Base-by-base conservation (phyloP, 2,888 invertebrate species). In the Drosophila percnosoma region DNA sequence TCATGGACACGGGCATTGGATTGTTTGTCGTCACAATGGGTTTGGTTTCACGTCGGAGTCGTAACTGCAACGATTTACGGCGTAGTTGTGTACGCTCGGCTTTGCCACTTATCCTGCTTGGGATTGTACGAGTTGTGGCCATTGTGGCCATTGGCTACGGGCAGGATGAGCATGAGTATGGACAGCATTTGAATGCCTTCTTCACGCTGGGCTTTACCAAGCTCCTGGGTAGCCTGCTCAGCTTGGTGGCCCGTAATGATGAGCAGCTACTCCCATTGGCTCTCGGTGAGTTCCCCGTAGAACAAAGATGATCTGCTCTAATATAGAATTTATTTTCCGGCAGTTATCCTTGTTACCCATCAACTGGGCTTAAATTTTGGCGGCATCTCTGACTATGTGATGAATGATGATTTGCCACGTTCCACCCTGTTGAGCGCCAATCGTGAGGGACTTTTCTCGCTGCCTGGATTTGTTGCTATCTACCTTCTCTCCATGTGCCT, bases 101-200 rank as follows among this genome's bases (percentile, higher is more conserved):
- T 0, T 91, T 92, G 60, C 92, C 93, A 0, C 93, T 94, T 55
- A 82, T 96, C 10, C 66, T 95, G 0, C 92, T 97, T 48, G 97
- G 97, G 0, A 72, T 95, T 1, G 94, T 93, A 0, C 94, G 97
- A 69, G 95, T 95, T 75, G 66, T 96, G 33, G 92, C 96, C 0
- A 95, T 94, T 1, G 94, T 95, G 87, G 92, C 95, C 34, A 93
- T 96, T 1, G 95, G 96, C 77, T 99, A 99, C 92, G 97, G 97
- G 64, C 96, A 97, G 87, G 97, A 98, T 92, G 95, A 97, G 0
- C 95, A 97, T 0, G 99, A 99, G 92, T 99, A 99, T 94, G 99
- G 99, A 0, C 94, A 96, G 0, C 99, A 99, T 92, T 98, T 99
- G 97, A 99, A 99, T 93, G 99, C 99, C 92, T 99, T 99, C 92